Base-by-base conservation (phyloP, 92 coral and sea anemone species). In the Palythoa grandiflora region DNA sequence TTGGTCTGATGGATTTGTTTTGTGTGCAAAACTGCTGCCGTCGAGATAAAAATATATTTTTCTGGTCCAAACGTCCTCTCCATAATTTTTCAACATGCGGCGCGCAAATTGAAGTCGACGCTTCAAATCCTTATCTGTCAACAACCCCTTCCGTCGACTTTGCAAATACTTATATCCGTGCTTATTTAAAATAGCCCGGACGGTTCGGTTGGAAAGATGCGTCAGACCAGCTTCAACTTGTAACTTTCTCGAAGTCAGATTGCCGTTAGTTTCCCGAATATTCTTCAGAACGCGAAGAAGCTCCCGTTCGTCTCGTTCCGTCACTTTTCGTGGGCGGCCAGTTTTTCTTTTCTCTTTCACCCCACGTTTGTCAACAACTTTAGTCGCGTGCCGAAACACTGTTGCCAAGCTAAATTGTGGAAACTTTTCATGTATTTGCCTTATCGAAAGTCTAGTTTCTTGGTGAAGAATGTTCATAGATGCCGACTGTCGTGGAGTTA, bases 1-100 rank as follows among this genome's bases (percentile, higher is more conserved):
- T 73, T 83, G 91, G 60, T 83, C 91, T n/a, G 88, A 63, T 70
- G 91, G 91, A 44, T 83, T 89, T 36, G 39, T 13, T 72, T 89
- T 89, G 68, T 89, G 70, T 37, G 1, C 38, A 81, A 89, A 72
- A 73, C 78, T 89, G 63, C 57, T 38, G 83, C 76, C 39, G 77
- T 89, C 88, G 37, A 89, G 76, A 83, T 36, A 88, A 83, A 88
- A 89, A 14, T 39, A 75, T 7, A 73, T 61, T 38, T 55, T 5
- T 15, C 63, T 70, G 63, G 21, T 83, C 83, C 91, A 88, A 28
- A 88, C 47, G 17, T 70, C 71, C 68, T 51, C 55, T 16, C 76
- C 38, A 55, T 89, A 55, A 55, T 75, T 53, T 57, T 51, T 73
- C 50, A 44, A 36, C 61, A 78, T 87, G 44, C 16, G 87, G 54